Evolutionary conservation across 2,888 invertebrate species (phyloP).

Genomic region (Drosophila ochracea): DNA sequence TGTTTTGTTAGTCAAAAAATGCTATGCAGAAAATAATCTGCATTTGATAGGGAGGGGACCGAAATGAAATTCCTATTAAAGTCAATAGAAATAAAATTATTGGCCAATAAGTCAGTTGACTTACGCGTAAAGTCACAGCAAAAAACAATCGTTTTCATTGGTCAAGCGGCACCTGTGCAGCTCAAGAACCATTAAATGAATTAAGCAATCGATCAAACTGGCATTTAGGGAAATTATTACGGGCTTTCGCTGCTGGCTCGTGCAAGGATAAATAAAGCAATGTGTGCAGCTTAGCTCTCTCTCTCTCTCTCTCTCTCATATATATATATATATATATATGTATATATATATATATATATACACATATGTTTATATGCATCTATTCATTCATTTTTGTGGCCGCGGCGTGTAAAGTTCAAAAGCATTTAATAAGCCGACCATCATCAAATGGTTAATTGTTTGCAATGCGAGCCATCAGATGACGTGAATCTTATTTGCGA

Average conservation of each 20-base stretch:
- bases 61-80: constrained; percentile 2
- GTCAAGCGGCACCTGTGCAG: constrained; percentile 8
- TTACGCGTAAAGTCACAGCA: background rate
- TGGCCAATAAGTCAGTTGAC: background rate
- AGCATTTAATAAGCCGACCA: constrained; percentile 38
- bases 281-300: constrained; percentile 6
- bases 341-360: background rate
- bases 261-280: constrained; percentile 10
- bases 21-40: background rate
- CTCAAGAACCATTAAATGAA: background rate
- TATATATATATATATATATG: background rate
- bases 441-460: constrained; percentile 22
- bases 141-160: constrained; percentile 4
- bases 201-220: constrained; percentile 38
- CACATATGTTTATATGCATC: background rate
- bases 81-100: constrained; percentile 1
- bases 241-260: background rate
- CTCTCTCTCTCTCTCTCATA: no score
- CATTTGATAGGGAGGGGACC: background rate
- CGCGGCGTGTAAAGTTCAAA: constrained; percentile 26
- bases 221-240: constrained; percentile 23
- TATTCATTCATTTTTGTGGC: background rate
- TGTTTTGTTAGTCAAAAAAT: background rate
- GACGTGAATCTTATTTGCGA: constrained; percentile 18
- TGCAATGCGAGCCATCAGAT: constrained; percentile 1